phyloP scores from a whole-genome alignment of 2,888 invertebrate genomes.

The Drosophila demipolita region DNA sequence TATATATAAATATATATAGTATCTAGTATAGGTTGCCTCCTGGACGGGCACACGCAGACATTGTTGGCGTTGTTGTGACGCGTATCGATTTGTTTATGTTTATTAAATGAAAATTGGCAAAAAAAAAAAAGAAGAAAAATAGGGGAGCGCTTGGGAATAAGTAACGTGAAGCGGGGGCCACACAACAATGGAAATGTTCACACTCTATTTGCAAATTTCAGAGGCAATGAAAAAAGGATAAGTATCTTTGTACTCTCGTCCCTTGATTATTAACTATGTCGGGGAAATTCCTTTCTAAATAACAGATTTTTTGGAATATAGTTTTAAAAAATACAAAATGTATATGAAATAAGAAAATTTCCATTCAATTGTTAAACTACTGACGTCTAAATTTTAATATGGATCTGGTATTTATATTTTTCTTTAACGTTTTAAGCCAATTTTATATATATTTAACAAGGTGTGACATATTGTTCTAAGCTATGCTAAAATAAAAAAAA shows the following conservation, averaged over 20 bases:
- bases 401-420: background rate
- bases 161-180: constrained; percentile 16
- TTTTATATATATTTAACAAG: background rate
- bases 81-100: constrained; percentile 82
- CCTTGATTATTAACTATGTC: background rate
- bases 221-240: background rate
- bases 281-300: background rate
- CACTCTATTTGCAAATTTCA: constrained; percentile 13
- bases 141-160: constrained; percentile 7
- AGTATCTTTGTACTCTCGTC: background rate
- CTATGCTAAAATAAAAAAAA: background rate
- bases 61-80: constrained; percentile 74
- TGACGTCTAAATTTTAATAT: background rate
- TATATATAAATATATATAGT: constrained; percentile 11
- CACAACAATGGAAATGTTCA: constrained; percentile 33
- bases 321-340: background rate
- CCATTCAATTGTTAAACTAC: accelerated
- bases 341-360: background rate
- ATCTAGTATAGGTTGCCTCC: background rate
- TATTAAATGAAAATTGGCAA: constrained; percentile 70
- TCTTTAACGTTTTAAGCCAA: background rate
- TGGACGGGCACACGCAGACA: constrained; percentile 19
- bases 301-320: background rate
- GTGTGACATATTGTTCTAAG: background rate
- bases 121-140: constrained; percentile 20